Evolutionary conservation across 2,888 invertebrate genomes (phyloP), one percentile per base, ranked within the genome.

Genomic region (Agonopterix heracliana): DNA sequence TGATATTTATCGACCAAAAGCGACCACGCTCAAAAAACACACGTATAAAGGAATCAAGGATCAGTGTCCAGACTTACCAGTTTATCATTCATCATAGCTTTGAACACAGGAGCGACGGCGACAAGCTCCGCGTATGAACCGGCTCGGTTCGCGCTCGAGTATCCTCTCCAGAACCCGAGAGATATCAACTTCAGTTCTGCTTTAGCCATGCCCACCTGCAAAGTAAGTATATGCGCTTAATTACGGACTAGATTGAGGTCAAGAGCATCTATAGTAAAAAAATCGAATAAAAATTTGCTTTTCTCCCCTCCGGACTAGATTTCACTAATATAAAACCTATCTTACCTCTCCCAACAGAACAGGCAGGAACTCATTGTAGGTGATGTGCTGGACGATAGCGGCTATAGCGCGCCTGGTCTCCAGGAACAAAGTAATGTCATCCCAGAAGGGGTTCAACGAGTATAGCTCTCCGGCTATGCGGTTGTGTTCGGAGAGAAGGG

Each of bases 321-420:
- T n/a, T n/a, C n/a, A n/a, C n/a, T n/a, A n/a, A n/a, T n/a, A n/a
- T n/a, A n/a, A n/a, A 17, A 17, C 3, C 4, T 2, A 17, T 17
- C 79, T 86, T 75, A 93, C 93, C 89, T 94, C 90, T 51, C 95
- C 95, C 44, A 96, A 76, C 9, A 96, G 88, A 48, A 93, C 92
- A 0, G 95, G 95, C 50, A 96, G 80, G 78, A 94, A 96, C 73
- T 96, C 96, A 63, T 93, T 94, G 72, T 92, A 93, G 0, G 96
- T 96, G 49, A 96, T 93, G 63, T 96, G 96, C 58, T 96, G 96
- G 41, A 96, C 92, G 71, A 95, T 90, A 0, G 95, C 95, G 0
- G 93, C 92, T 9, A 96, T 90, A 9, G 94, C 92, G 44, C 95
- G 88, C 46, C 94, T 90, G 2, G 94, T 90, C 73, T 96, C 96